These are phyloP conservation scores for Cantharis rufa DNA, from an alignment of 2,888 invertebrate species.

Conservation along the genomic window DNA sequence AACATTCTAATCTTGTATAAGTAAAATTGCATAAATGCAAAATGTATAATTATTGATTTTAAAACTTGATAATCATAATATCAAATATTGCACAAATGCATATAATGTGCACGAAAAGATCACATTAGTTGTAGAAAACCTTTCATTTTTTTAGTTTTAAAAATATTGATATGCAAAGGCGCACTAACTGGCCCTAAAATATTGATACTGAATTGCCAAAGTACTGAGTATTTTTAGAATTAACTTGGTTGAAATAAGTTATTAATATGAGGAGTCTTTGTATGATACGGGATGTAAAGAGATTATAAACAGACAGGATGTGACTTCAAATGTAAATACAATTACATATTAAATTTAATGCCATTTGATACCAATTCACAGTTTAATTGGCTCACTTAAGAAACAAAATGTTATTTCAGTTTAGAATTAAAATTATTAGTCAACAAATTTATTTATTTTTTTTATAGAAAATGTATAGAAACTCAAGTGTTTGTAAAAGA, in stretches of 20 bases:
- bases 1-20: too few species aligned
- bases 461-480: slow-evolving; percentile 79
- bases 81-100: too few species aligned
- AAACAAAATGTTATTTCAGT: not conserved
- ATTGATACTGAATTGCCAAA: too few species aligned
- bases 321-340: not conserved
- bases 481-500: slow-evolving; percentile 85
- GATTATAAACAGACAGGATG: not conserved
- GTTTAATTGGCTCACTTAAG: not conserved
- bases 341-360: not conserved
- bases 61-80: too few species aligned
- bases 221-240: not conserved
- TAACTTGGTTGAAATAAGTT: not conserved
- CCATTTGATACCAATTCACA: not conserved
- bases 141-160: too few species aligned
- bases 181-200: too few species aligned
- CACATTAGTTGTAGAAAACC: too few species aligned
- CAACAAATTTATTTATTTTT: slow-evolving; percentile 33
- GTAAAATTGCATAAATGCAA: too few species aligned
- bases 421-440: not conserved
- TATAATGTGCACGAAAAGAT: too few species aligned
- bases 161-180: too few species aligned
- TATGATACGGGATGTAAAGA: not conserved
- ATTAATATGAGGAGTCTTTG: not conserved
- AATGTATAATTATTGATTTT: too few species aligned